These are phyloP conservation scores for Ariolimax columbianus DNA, from an alignment of 2,888 invertebrate species.

Conservation along the genomic window DNA sequence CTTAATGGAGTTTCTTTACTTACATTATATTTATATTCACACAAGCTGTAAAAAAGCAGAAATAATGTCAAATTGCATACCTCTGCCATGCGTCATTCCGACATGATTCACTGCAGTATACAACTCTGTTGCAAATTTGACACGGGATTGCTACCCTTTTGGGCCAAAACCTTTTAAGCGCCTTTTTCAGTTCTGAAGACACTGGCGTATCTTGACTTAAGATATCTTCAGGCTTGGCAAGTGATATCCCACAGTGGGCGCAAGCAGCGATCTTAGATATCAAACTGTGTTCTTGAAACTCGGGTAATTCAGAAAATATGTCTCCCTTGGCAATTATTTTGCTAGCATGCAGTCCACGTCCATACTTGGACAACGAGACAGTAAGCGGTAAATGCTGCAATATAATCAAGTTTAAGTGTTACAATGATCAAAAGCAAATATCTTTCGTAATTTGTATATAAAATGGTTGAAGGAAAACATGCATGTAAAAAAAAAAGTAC, in stretches of 20 bases:
- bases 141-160: slow-evolving; percentile 17
- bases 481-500: too few species aligned
- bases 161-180: slow-evolving; percentile 24
- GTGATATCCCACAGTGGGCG: slow-evolving; percentile 30
- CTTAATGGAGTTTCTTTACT: too few species aligned
- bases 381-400: slow-evolving; percentile 15
- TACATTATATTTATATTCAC: too few species aligned
- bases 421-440: not conserved
- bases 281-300: slow-evolving; percentile 30
- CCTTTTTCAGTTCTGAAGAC: slow-evolving; percentile 23
- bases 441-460: too few species aligned
- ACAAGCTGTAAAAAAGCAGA: too few species aligned
- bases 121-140: slow-evolving; percentile 15
- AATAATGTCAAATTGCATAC: slow-evolving; percentile 19
- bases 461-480: too few species aligned
- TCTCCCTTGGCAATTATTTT: slow-evolving; percentile 15
- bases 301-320: slow-evolving; percentile 39
- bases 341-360: slow-evolving; percentile 20
- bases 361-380: not conserved
- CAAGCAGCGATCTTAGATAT: slow-evolving; percentile 30
- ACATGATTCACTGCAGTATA: slow-evolving; percentile 45
- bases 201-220: not conserved
- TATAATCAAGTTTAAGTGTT: not conserved
- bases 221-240: slow-evolving; percentile 37
- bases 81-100: slow-evolving; percentile 27